Conservation (phyloP, 2,113 vertebrate genomes). For the Oreotragus oreotragus region DNA sequence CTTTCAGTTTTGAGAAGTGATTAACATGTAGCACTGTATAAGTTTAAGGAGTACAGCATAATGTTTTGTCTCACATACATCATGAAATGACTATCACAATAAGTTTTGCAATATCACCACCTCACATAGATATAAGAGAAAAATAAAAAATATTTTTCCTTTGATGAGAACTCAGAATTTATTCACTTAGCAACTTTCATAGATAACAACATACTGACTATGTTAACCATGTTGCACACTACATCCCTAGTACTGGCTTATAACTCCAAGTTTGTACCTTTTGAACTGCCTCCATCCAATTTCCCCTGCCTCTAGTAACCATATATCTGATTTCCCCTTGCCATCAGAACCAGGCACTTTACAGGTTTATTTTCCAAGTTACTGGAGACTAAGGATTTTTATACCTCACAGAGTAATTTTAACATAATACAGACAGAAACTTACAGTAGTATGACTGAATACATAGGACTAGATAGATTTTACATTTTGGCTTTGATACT, state of each 20-base stretch:
- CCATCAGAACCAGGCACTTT: not conserved
- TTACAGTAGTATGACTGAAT: not conserved
- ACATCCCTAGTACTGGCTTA: not conserved
- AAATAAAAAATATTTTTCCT: not conserved
- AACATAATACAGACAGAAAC: not conserved
- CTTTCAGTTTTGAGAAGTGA: not conserved
- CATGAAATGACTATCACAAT: not conserved
- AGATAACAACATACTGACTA: not conserved
- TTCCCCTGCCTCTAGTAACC: not conserved
- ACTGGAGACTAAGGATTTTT: not conserved
- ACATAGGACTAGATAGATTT: not conserved
- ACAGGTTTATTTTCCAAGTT: not conserved
- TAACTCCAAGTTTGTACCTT: not conserved
- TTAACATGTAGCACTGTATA: not conserved
- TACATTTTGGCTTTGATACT: constrained; percentile 20
- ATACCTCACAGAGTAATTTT: not conserved
- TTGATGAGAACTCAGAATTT: not conserved
- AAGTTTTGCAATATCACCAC: not conserved
- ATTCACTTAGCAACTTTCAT: not conserved
- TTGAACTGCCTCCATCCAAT: not conserved
- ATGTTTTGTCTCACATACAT: not conserved
- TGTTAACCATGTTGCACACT: not conserved
- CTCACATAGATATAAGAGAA: not conserved
- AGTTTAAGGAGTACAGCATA: not conserved
- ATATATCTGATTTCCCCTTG: not conserved